These are phyloP conservation scores for Morpho achilles DNA, from an alignment of 2,888 invertebrate species.

Conservation along the genomic window DNA sequence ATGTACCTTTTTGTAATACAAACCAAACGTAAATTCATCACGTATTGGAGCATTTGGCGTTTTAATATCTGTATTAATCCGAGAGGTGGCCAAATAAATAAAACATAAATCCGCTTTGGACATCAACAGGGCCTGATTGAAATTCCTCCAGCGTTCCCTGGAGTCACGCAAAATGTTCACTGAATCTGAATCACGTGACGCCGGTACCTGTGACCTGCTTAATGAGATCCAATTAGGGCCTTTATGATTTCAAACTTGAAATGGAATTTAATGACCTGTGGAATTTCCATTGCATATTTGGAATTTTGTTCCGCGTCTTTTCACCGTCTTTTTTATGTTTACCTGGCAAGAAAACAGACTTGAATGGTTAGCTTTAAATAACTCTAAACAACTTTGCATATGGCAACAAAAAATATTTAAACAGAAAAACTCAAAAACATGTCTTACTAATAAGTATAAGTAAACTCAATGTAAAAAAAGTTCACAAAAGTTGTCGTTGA, in stretches of 20 bases:
- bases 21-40: conserved; percentile 16
- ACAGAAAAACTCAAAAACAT: too few species aligned
- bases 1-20: background rate
- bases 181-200: conserved; percentile 18
- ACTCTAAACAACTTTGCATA: too few species aligned
- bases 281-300: too few species aligned
- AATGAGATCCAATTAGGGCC: conserved; percentile 7
- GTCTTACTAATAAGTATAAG: too few species aligned
- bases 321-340: too few species aligned
- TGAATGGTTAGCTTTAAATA: too few species aligned
- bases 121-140: conserved; percentile 39
- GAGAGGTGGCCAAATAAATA: conserved; percentile 47
- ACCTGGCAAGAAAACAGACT: too few species aligned
- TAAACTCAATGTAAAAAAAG: too few species aligned
- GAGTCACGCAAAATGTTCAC: conserved; percentile 27
- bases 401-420: too few species aligned
- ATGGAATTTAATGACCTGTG: background rate
- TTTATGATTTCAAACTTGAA: conserved; percentile 12
- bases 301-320: too few species aligned
- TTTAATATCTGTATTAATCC: conserved; percentile 49
- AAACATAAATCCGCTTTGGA: conserved; percentile 39
- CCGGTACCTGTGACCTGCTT: background rate
- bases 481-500: too few species aligned
- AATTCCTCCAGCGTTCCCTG: conserved; percentile 36
- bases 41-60: conserved; percentile 41